Evolutionary conservation across 2,113 vertebrate genomes (phyloP), one percentile per base, ranked within the genome.

Genomic region (Stictonetta naevosa): DNA sequence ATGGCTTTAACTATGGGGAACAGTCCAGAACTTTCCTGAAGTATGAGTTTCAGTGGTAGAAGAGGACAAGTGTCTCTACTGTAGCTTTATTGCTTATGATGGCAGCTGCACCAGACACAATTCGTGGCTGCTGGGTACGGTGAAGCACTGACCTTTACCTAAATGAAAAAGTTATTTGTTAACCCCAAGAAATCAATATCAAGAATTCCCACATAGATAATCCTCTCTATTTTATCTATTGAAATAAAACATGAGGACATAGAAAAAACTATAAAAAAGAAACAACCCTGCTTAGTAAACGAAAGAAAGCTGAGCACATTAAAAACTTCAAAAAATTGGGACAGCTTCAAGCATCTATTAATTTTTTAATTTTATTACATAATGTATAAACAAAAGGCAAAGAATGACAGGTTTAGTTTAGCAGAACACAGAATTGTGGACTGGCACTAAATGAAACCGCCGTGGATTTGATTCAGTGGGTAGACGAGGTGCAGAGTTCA

Each of bases 361-460:
- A 60, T 12, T 34, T 90, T 95, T 95, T 56, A 33, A 40, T 82
- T 96, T 95, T 96, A 95, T 94, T 96, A 96, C 53, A 95, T 88
- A 78, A 89, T 63, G 68, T 97, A 68, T 84, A 92, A 96, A 93
- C 88, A 95, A 68, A 28, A 71, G 40, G 20, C 36, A 42, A 83
- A 94, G 66, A 94, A 78, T 56, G 53, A 92, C 84, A 94, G 64
- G 58, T 79, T 86, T 92, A 92, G 28, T 89, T 90, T 85, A 85
- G 64, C 63, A 87, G 89, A 96, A 83, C 79, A 91, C 67, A 67
- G 52, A 36, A 6, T 22, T 33, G 17, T 33, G 29, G 82, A 88
- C 79, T 88, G 91, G 59, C 64, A 73, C 21, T 90, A 81, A 73
- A 77, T 33, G 21, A 87, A 92, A 50, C 66, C 26, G 88, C 20